Conservation (phyloP, 2,888 invertebrate species). For the Xestia rhomboidea region DNA sequence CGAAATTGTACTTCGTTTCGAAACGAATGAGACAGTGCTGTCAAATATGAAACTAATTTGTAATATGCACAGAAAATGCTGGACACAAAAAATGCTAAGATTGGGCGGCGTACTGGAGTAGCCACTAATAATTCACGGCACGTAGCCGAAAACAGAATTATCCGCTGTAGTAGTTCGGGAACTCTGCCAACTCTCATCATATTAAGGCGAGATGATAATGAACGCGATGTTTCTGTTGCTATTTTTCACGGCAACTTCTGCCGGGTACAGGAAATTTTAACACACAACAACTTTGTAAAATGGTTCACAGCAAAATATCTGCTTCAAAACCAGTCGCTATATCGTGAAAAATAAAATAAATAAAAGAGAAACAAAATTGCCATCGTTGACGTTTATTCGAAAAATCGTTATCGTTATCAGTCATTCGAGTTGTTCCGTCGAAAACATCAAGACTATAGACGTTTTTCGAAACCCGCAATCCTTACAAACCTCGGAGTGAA, state of each 20-base stretch:
- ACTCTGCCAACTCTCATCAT: conserved; percentile 87
- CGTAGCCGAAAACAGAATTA: conserved; percentile 87
- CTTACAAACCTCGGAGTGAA: conserved; percentile 71
- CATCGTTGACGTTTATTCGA: conserved; percentile 53
- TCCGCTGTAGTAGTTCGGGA: conserved; percentile 80
- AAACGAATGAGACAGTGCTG: conserved; percentile 17
- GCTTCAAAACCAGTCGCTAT: conserved; percentile 18
- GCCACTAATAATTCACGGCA: conserved; percentile 83
- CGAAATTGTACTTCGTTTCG: background rate
- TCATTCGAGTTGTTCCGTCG: conserved; percentile 63
- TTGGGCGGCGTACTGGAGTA: conserved; percentile 68
- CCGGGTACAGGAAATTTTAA: conserved; percentile 65
- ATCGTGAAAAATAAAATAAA: conserved; percentile 43
- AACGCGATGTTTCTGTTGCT: conserved; percentile 78
- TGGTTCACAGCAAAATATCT: conserved; percentile 28
- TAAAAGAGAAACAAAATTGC: conserved; percentile 45
- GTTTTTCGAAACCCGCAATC: conserved; percentile 73
- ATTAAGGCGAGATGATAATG: conserved; percentile 86
- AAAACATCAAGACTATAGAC: conserved; percentile 72
- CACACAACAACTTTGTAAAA: conserved; percentile 62
- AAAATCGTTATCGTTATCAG: conserved; percentile 65
- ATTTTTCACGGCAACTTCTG: conserved; percentile 72
- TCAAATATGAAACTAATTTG: conserved; percentile 48
- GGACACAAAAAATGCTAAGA: conserved; percentile 59
- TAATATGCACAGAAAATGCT: conserved; percentile 48